Evolutionary conservation across 1,140 invertebrate species (phyloP), one percentile per base, ranked within the genome.

Genomic region (Gonatopus flavifemur): DNA sequence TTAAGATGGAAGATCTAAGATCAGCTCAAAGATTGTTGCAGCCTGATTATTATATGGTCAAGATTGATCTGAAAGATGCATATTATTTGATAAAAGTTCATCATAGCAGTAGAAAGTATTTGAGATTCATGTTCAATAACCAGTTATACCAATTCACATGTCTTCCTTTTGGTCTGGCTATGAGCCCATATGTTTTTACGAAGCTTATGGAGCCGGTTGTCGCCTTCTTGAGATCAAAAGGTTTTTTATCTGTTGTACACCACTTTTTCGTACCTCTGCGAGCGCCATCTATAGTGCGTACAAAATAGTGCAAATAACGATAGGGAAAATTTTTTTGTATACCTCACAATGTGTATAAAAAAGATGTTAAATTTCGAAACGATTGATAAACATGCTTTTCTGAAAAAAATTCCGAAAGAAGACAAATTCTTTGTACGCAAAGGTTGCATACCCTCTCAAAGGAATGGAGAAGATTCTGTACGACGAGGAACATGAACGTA

Each of bases 1-100:
- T 67, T 40, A 67, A 67, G 45, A 22, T 67, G 31, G 55, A 67
- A 30, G 59, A 67, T 20, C 35, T 53, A 4, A 31, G 45, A 30
- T 42, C 47, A 8, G 57, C 21, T 0, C 35, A 16, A 53, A 22
- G 31, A 40, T 2, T 45, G 12, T 4, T 13, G 22, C 21, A 28
- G 38, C 49, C n/a, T n/a, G n/a, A n/a, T n/a, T 49, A 15, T 33
- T 65, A 36, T 41, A 52, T 62, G 49, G 45, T 41, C n/a, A 45
- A 35, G 1, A 1, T 52, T 8, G 37, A 48, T 28, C 7, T 49
- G 0, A 1, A 36, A 25, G 47, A 42, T 24, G 47, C 47, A 1
- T 49, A 50, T 24, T 50, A 49, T 42, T 9, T 42, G 6, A n/a
- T 49, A 6, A 32, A 36, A 1, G 22, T 50, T n/a, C 18, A 53